Percentiles rank a stretch among this genome's conserved stretches.
Evolutionary conservation across 2,797 vertebrate genomes (phyloP).

Genomic region (Periophthalmus magnuspinnatus): DNA sequence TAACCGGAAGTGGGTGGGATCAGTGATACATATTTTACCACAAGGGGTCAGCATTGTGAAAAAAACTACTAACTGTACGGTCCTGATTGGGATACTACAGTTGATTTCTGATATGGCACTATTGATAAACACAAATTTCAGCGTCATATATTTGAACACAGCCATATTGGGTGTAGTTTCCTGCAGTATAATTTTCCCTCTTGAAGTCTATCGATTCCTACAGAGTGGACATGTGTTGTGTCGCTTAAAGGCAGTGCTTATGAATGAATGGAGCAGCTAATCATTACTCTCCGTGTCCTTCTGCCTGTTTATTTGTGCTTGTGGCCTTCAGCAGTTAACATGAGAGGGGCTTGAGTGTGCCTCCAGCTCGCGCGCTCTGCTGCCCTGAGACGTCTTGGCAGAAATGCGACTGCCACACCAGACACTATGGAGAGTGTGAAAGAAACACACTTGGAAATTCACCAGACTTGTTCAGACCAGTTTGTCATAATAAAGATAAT

Average conservation of each 20-base stretch:
- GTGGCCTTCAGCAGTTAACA: conserved; percentile 11
- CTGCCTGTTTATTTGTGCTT: conserved; percentile 1
- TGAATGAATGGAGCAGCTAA: conserved; percentile 3
- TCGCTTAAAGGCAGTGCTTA: background rate
- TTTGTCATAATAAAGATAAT: conserved; percentile 6
- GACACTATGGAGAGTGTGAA: conserved; percentile 16
- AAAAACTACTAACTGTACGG: no score
- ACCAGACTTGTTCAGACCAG: background rate
- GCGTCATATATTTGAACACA: no score
- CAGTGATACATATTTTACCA: no score
- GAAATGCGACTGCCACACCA: conserved; percentile 11
- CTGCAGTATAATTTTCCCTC: background rate
- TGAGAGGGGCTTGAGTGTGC: background rate
- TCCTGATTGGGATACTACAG: background rate
- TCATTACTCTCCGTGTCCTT: conserved; percentile 13
- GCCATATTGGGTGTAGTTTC: background rate
- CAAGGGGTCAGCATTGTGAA: no score
- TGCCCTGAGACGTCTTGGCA: conserved; percentile 18
- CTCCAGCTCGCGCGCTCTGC: background rate
- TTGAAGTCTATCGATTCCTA: background rate
- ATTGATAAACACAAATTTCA: background rate
- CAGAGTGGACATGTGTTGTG: background rate
- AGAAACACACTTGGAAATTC: conserved; percentile 7
- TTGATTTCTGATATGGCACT: background rate
- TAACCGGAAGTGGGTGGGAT: no score